Conservation (phyloP, 2,888 invertebrate species). For the Tanytarsus gracilentus region DNA sequence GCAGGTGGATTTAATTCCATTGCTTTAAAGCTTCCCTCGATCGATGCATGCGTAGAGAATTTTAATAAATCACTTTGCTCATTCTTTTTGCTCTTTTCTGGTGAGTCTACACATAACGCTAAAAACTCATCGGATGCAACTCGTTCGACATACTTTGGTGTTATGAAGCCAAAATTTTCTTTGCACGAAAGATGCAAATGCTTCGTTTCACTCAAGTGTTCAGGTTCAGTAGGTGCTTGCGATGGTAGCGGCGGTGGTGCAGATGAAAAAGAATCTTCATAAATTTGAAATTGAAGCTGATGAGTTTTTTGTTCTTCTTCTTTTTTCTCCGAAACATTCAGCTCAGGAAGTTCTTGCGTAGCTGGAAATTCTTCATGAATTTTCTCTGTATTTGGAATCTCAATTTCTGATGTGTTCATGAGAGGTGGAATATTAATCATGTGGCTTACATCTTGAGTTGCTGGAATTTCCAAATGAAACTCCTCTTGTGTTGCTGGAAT, state of each 20-base stretch:
- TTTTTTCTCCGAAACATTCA: neutral
- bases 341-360: neutral
- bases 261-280: conserved; percentile 8
- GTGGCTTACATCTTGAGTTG: neutral
- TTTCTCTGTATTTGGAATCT: neutral
- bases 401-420: neutral
- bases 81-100: neutral
- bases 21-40: neutral
- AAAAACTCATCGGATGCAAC: conserved; percentile 16
- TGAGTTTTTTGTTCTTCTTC: neutral
- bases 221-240: neutral
- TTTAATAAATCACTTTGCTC: conserved; percentile 13
- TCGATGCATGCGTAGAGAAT: neutral
- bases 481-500: conserved; percentile 17
- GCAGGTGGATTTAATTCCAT: neutral
- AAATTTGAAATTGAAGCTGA: neutral
- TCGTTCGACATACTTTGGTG: neutral
- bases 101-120: neutral
- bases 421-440: neutral
- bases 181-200: conserved; percentile 6
- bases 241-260: neutral
- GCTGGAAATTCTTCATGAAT: neutral
- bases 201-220: neutral
- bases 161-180: neutral
- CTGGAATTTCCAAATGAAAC: neutral